Base-by-base conservation (phyloP, 2,113 vertebrate genomes). In the Indicator maculatus region DNA sequence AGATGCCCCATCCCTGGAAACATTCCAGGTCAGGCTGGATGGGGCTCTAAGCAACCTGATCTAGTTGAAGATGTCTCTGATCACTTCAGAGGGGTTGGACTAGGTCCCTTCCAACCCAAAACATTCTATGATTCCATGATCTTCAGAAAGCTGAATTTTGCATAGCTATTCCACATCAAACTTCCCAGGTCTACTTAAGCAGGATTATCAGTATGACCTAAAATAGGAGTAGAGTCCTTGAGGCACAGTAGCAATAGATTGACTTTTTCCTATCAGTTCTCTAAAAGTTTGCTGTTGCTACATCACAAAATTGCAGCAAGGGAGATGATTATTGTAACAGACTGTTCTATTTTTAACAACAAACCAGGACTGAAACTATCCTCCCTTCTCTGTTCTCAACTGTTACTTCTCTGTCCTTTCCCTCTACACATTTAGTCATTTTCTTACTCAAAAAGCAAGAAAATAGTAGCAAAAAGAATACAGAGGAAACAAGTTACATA, bases 281-380 rank as follows among this genome's bases (percentile, higher is more conserved):
- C 59, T 70, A 52, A 83, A 89, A 93, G 33, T 26, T 60, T 83
- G 38, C 58, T 59, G 80, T 78, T 91, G 72, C 69, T 75, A 53
- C 50, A 77, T 14, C 33, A 88, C 59, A 33, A 33, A 82, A 72
- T 60, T 69, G 74, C 84, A 89, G 79, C 70, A 89, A 59, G 30
- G 28, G 58, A 72, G 47, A 72, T n/a, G 36, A 58, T 86, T 60
- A 26, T 50, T 79, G 84, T 90, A 86, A 78, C 31, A 1, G 63
- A 72, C 5, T 80, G 73, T 17, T 20, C 86, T 92, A 86, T 96
- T 95, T 96, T 93, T 96, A 92, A 78, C 88, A 83, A 41, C 83
- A 91, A 81, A 53, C 16, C 16, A 15, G 31, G 76, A 53, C n/a
- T 60, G 27, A 80, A 90, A 86, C 52, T 90, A 52, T 74, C 75